Evolutionary conservation across 2,888 invertebrate species (phyloP).

Genomic region (Ferrisia virgata): DNA sequence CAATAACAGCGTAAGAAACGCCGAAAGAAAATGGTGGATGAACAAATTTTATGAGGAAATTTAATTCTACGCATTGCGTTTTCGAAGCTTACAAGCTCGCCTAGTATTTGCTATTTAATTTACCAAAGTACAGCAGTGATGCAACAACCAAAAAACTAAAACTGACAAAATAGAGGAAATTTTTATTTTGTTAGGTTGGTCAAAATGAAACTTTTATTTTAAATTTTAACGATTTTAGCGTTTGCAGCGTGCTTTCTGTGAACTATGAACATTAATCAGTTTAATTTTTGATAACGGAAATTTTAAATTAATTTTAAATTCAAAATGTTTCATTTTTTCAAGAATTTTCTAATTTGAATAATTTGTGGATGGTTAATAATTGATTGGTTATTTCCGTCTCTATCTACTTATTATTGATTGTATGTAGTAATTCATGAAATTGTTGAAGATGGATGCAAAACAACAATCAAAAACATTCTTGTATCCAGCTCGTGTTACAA

Average conservation of each 20-base stretch:
- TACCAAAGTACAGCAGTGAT: neutral
- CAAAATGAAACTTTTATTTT: neutral
- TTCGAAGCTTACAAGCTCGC: neutral
- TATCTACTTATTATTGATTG: no score
- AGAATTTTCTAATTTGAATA: no score
- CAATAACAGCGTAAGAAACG: slow-evolving; percentile 3
- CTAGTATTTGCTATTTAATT: no score
- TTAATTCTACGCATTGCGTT: neutral
- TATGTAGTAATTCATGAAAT: neutral
- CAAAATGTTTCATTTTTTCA: no score
- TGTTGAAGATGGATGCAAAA: neutral
- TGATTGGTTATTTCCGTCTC: no score
- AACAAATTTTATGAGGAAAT: neutral
- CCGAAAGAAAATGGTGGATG: slow-evolving; percentile 38
- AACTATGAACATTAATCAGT: neutral
- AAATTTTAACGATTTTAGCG: neutral
- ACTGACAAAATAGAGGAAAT: neutral
- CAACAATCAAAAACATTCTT: neutral
- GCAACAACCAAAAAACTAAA: neutral
- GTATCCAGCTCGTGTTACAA: neutral
- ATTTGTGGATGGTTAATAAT: no score
- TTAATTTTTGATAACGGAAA: no score
- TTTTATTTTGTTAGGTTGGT: neutral
- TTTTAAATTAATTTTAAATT: no score
- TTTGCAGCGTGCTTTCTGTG: neutral